A percentile compares a stretch with the other conserved stretches of the same genome.
Evolutionary conservation across 2,888 invertebrate genomes (phyloP).

Genomic region (Trichopoda pennipes): DNA sequence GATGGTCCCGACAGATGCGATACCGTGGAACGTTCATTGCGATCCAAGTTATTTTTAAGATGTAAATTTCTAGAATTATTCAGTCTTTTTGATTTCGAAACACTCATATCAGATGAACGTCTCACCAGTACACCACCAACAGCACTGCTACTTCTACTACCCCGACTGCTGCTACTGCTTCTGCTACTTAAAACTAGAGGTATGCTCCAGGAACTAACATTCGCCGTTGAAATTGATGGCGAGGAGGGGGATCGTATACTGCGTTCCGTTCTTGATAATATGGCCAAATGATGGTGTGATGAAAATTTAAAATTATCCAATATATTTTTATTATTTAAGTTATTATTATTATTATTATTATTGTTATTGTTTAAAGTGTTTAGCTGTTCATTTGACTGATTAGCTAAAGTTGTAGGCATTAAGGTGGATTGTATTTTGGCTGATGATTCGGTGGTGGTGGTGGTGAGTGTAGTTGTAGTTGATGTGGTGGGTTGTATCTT

Average conservation of each 20-base stretch:
- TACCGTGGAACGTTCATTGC: slow-evolving; percentile 87
- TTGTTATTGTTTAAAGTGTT: not conserved
- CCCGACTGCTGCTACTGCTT: slow-evolving; percentile 7
- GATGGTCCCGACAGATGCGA: slow-evolving; percentile 91
- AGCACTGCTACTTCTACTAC: slow-evolving; percentile 49
- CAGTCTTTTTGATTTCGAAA: slow-evolving; percentile 80
- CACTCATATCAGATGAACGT: slow-evolving; percentile 69
- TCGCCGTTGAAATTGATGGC: slow-evolving; percentile 28
- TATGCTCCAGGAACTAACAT: slow-evolving; percentile 44
- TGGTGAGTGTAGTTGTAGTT: slow-evolving; percentile 59
- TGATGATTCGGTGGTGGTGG: slow-evolving; percentile 66
- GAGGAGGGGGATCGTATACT: slow-evolving; percentile 74
- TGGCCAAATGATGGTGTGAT: slow-evolving; percentile 71
- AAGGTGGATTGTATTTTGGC: slow-evolving; percentile 57
- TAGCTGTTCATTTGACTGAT: slow-evolving; percentile 35
- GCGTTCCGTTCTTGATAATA: slow-evolving; percentile 80
- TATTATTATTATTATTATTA: slow-evolving; percentile 14
- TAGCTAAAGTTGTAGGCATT: slow-evolving; percentile 58
- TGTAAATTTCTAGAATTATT: slow-evolving; percentile 79
- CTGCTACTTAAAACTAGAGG: slow-evolving; percentile 12
- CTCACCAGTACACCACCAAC: slow-evolving; percentile 65
- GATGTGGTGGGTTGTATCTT: slow-evolving; percentile 44
- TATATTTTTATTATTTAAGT: slow-evolving; percentile 32
- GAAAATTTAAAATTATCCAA: slow-evolving; percentile 72
- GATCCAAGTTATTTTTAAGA: slow-evolving; percentile 79